Percentiles rank a stretch among this genome's conserved stretches.
Evolutionary conservation across 2,797 vertebrate genomes (phyloP).

Genomic region (Cynopterus sphinx): DNA sequence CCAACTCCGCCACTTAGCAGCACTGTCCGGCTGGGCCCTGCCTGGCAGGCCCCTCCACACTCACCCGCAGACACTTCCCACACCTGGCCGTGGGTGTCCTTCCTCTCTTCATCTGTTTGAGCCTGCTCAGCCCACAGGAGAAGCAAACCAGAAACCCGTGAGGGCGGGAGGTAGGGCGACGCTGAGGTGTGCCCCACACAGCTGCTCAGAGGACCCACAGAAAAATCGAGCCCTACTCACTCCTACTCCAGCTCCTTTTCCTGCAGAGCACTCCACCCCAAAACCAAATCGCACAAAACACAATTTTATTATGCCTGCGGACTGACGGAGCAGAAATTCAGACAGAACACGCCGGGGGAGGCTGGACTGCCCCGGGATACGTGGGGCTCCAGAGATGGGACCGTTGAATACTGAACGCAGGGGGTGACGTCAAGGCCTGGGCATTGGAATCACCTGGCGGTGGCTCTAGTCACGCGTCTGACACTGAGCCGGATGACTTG

Average conservation of each 20-base stretch:
- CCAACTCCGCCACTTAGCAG: background rate
- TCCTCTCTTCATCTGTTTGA: background rate
- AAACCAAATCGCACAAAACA: background rate
- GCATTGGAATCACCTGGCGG: no score
- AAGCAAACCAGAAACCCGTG: background rate
- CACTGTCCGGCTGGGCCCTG: no score
- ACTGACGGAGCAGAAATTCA: background rate
- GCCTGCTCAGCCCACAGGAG: background rate
- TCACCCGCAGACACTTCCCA: background rate
- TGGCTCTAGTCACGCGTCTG: background rate
- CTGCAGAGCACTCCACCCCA: background rate
- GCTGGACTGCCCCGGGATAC: background rate
- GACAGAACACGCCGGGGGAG: background rate
- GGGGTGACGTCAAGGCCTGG: background rate
- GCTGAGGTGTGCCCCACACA: background rate
- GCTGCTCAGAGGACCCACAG: background rate
- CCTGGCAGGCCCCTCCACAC: background rate
- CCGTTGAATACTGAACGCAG: no score
- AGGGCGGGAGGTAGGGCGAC: background rate
- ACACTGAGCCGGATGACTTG: background rate
- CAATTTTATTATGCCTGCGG: no score
- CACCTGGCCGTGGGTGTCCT: accelerated
- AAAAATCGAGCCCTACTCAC: background rate
- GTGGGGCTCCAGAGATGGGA: background rate
- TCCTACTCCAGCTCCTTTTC: no score